Conservation (phyloP, 2,797 vertebrate genomes). For the Oreonectes daqikongensis region DNA sequence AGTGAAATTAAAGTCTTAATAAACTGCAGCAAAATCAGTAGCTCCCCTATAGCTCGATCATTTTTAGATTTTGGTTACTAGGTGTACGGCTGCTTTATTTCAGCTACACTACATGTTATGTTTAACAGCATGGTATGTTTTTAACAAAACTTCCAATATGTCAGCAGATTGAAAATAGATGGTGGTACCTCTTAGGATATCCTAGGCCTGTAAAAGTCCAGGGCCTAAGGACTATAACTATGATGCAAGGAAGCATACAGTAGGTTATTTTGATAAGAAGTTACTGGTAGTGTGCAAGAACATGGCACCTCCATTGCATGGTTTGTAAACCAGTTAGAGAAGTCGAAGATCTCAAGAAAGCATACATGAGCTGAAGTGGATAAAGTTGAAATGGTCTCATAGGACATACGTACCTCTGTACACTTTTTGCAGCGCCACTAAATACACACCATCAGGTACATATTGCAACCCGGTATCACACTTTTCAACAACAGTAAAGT, state of each 20-base stretch:
- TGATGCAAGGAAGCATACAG: not conserved
- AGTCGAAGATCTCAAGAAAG: slow-evolving; percentile 13
- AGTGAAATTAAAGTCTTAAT: slow-evolving; percentile 21
- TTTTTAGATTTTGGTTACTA: not conserved
- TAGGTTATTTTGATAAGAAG: not conserved
- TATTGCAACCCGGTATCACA: too few relatives aligned
- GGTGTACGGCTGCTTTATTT: not conserved
- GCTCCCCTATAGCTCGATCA: not conserved
- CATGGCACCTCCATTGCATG: not conserved
- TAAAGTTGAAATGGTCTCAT: not conserved
- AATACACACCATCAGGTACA: too few relatives aligned
- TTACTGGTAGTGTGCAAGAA: not conserved
- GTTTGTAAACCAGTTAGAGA: not conserved
- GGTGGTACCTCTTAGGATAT: not conserved
- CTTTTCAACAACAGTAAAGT: too few relatives aligned
- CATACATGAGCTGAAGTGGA: slow-evolving; percentile 5
- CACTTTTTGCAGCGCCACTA: too few relatives aligned
- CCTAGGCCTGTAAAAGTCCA: too few relatives aligned
- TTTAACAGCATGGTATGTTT: not conserved
- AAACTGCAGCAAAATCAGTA: not conserved
- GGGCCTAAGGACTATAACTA: not conserved
- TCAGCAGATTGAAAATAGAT: not conserved
- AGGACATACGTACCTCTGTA: too few relatives aligned
- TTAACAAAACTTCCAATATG: not conserved
- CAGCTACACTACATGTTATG: too few relatives aligned